phyloP scores from a whole-genome alignment of 2,113 vertebrate genomes.

The Apodemus speciosus region DNA sequence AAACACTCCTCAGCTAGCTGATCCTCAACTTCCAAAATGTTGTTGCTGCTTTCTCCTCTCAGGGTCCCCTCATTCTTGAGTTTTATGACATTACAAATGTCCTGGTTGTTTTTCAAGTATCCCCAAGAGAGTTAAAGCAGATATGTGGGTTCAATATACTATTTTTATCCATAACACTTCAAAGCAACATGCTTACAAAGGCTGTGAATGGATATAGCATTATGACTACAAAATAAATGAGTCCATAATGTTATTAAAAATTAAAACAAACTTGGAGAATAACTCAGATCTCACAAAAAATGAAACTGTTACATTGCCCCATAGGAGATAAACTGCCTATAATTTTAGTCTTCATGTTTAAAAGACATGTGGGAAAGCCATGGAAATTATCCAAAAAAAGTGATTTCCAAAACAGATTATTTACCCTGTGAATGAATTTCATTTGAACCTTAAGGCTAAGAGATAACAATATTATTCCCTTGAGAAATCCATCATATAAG shows the following conservation, averaged over 20 bases:
- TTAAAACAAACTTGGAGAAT: constrained; percentile 35
- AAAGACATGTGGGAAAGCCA: constrained; percentile 10
- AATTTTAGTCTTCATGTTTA: constrained; percentile 27
- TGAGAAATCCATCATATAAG: constrained; percentile 1
- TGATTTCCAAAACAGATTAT: constrained; percentile 40
- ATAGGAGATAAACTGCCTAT: background rate
- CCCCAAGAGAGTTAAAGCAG: background rate
- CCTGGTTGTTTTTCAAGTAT: background rate
- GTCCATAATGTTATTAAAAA: background rate
- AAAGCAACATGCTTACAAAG: constrained; percentile 3
- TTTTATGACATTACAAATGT: background rate
- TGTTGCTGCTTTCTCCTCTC: background rate
- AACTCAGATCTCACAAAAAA: background rate
- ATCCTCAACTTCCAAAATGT: constrained; percentile 6
- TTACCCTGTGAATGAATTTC: constrained; percentile 18
- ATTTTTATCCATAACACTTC: background rate
- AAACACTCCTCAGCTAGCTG: background rate
- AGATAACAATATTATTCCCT: background rate
- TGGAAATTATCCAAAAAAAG: background rate
- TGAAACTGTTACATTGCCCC: background rate
- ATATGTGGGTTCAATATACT: background rate
- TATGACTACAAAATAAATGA: background rate
- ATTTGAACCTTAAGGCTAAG: constrained; percentile 52
- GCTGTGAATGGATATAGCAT: background rate
- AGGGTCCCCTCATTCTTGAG: background rate